A percentile compares a stretch with the other conserved stretches of the same genome.
Evolutionary conservation across 2,113 vertebrate genomes (phyloP).

Genomic region (Alethe diademata): DNA sequence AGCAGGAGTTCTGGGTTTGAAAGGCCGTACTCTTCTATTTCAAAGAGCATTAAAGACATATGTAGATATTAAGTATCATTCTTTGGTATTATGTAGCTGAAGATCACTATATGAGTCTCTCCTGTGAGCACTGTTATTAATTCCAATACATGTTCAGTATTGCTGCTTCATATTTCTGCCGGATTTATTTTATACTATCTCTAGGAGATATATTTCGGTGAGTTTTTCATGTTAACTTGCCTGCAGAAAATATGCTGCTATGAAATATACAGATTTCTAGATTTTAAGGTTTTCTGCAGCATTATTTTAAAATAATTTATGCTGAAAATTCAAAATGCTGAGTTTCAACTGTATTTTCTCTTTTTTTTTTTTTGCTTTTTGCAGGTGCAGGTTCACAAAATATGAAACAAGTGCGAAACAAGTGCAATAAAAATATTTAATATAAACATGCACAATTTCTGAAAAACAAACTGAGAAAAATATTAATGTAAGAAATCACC

Average conservation of each 20-base stretch:
- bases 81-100: not conserved
- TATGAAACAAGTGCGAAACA: not conserved
- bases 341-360: not conserved
- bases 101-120: not conserved
- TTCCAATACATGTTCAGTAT: not conserved
- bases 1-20: not conserved
- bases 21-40: not conserved
- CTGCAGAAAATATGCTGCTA: not conserved
- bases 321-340: not conserved
- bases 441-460: not conserved
- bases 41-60: not conserved
- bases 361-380: not conserved
- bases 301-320: not conserved
- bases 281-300: not conserved
- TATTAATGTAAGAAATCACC: not conserved
- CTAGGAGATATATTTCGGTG: not conserved
- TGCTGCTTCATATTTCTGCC: not conserved
- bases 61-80: not conserved
- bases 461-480: not conserved
- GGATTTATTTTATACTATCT: constrained; percentile 8
- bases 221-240: not conserved
- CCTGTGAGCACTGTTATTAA: not conserved
- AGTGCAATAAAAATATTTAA: not conserved
- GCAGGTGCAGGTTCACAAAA: not conserved
- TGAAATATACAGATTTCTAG: not conserved